A percentile compares a stretch with the other conserved stretches of the same genome.
Conservation (phyloP, 2,113 vertebrate species). For the Cnemophilus loriae region DNA sequence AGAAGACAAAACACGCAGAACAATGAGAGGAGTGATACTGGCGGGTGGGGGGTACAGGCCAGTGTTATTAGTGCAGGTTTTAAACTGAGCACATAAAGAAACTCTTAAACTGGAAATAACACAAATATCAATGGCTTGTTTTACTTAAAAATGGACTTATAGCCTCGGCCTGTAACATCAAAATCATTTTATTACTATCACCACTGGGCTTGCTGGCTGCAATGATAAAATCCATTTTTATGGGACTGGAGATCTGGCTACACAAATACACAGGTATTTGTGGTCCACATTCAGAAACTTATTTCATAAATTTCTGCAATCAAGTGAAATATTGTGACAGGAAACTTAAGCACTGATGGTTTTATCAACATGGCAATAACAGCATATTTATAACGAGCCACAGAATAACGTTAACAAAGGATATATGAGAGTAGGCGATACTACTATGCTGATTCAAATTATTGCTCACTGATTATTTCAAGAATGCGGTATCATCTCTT, state of each 20-base stretch:
- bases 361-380: background rate
- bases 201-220: background rate
- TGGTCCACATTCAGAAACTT: background rate
- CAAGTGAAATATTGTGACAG: background rate
- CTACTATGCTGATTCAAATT: background rate
- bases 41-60: rapidly evolving
- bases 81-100: background rate
- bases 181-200: background rate
- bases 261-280: background rate
- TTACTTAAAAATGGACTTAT: background rate
- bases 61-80: background rate
- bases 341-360: background rate
- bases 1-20: background rate
- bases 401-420: background rate
- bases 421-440: background rate
- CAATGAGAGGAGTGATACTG: background rate
- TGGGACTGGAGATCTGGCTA: background rate
- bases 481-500: background rate
- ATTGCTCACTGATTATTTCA: background rate
- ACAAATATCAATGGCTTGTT: background rate
- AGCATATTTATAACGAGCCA: background rate
- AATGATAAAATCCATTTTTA: background rate
- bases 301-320: background rate
- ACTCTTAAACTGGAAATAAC: background rate
- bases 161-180: background rate